phyloP scores from a whole-genome alignment of 1,140 invertebrate genomes.

The Probaryconus sp. region DNA sequence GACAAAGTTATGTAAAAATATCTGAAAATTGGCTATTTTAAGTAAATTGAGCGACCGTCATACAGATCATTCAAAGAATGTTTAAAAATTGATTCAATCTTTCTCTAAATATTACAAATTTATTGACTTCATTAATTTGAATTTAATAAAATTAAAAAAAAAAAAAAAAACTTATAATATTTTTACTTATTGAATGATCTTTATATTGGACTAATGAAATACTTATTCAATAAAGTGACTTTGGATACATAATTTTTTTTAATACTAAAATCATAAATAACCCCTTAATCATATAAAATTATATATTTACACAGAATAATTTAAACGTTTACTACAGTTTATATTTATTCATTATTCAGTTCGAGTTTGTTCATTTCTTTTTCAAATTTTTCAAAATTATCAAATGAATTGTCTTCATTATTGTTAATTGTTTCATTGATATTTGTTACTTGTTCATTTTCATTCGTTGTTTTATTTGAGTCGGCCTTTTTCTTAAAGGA shows the following conservation, averaged over 20 bases:
- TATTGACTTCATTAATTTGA: too few species aligned
- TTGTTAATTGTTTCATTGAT: not conserved
- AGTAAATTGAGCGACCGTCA: too few species aligned
- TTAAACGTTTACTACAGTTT: not conserved
- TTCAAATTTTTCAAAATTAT: slow-evolving; percentile 37
- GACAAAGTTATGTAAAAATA: too few species aligned
- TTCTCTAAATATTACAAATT: too few species aligned
- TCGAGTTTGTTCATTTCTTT: slow-evolving; percentile 32
- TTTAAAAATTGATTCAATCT: too few species aligned
- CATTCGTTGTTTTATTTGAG: slow-evolving; percentile 5
- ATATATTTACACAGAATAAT: slow-evolving; percentile 12
- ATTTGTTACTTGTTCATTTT: not conserved
- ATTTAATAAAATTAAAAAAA: too few species aligned
- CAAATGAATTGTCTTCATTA: slow-evolving; percentile 5
- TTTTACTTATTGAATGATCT: too few species aligned
- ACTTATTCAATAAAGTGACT: slow-evolving; percentile 5
- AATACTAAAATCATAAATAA: slow-evolving; percentile 15
- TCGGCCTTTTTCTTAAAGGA: slow-evolving; percentile 70
- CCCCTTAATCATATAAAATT: slow-evolving; percentile 12
- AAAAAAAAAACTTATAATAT: too few species aligned
- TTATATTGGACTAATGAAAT: too few species aligned
- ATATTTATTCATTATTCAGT: slow-evolving; percentile 18
- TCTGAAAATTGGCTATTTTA: too few species aligned
- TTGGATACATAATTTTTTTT: slow-evolving; percentile 9
- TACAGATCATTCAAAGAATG: too few species aligned